Evolutionary conservation across 2,888 invertebrate genomes (phyloP), one percentile per base, ranked within the genome.

Genomic region (Lasiommata megera): DNA sequence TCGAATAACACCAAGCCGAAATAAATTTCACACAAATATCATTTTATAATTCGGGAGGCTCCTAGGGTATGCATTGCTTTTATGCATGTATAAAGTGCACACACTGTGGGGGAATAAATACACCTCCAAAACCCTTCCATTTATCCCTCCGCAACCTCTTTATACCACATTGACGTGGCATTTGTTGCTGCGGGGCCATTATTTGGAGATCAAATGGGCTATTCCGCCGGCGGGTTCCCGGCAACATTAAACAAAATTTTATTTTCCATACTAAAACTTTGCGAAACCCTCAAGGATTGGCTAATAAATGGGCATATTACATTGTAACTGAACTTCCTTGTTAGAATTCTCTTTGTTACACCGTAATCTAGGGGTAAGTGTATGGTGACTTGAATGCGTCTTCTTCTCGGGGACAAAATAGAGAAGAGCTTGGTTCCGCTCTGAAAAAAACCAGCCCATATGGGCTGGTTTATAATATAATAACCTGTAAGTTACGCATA

Each of bases 171-270:
- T 72, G 76, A 78, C 70, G 79, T 73, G 71, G 72, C 74, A 74
- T 74, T 79, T 80, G 78, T 70, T 74, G 72, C 79, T 72, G 63
- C 51, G 70, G 66, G 73, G 66, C 79, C 78, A 78, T 84, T 85
- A 86, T 80, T 76, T 67, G 66, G 53, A 77, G 79, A 84, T 83
- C 79, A 80, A 85, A 86, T 84, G 80, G 83, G 73, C 80, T 71
- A 79, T 82, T 77, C 66, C 67, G 71, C 72, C 63, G 62, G 69
- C 64, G 72, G 71, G 69, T 62, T 66, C 58, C 72, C 69, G 76
- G 76, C 74, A 74, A 72, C 80, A 78, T 82, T 84, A 84, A 81
- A 76, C 69, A 66, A 72, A 71, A 79, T 70, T 84, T 83, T 82
- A 83, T 79, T 76, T 65, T 63, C 62, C 71, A 71, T 74, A 76